Conservation (phyloP, 2,888 invertebrate genomes). For the Chesias legatella region DNA sequence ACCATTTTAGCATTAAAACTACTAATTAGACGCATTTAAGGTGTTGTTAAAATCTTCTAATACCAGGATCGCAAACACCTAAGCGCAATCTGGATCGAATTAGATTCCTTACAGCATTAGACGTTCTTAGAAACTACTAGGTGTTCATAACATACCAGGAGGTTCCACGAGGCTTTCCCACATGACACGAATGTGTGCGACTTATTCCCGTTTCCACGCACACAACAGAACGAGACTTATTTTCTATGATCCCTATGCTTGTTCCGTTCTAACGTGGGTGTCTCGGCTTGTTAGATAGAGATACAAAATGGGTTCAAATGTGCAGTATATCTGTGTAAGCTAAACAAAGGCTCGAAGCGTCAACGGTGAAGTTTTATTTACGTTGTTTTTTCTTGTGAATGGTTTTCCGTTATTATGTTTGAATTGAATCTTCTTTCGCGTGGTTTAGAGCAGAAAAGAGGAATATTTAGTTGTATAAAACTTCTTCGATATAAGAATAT, state of each 20-base stretch:
- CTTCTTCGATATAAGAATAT: too few species aligned
- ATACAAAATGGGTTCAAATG: slow-evolving; percentile 36
- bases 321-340: slow-evolving; percentile 15
- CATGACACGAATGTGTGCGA: slow-evolving; percentile 39
- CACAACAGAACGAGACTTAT: slow-evolving; percentile 45
- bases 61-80: slow-evolving; percentile 5
- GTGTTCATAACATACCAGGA: slow-evolving; percentile 55
- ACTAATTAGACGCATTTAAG: too few species aligned
- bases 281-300: slow-evolving; percentile 33
- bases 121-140: slow-evolving; percentile 79
- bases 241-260: slow-evolving; percentile 64
- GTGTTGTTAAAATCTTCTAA: too few species aligned
- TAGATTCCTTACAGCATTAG: slow-evolving; percentile 73
- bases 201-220: slow-evolving; percentile 52
- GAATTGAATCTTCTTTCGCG: too few species aligned
- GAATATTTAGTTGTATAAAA: too few species aligned
- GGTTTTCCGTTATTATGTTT: slow-evolving; percentile 6
- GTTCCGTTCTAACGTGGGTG: slow-evolving; percentile 40
- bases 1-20: too few species aligned
- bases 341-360: slow-evolving; percentile 22
- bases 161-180: slow-evolving; percentile 53
- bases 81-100: slow-evolving; percentile 30
- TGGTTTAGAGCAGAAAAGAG: too few species aligned
- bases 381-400: slow-evolving; percentile 5
- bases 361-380: slow-evolving; percentile 7